These are phyloP conservation scores for Drosophila lini DNA, from an alignment of 1,140 invertebrate species.

Conservation along the genomic window DNA sequence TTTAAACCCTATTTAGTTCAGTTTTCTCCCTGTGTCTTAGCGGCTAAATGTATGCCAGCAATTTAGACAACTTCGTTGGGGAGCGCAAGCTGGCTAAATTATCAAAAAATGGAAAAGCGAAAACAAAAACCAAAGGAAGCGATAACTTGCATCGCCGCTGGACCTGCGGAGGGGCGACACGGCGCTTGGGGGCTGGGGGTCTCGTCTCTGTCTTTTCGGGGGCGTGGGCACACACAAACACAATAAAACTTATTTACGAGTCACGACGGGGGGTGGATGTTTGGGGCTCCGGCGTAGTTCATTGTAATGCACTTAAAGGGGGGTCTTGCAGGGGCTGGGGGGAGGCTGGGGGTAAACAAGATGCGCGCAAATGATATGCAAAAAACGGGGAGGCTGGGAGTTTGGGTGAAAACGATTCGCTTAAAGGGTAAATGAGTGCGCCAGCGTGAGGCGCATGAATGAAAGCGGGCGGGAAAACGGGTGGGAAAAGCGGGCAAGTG, in stretches of 20 bases:
- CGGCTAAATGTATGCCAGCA: constrained; percentile 70
- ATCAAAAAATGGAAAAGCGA: constrained; percentile 60
- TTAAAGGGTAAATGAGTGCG: constrained; percentile 79
- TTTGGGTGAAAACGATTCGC: constrained; percentile 52
- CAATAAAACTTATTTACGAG: constrained; percentile 83
- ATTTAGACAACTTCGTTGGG: constrained; percentile 79
- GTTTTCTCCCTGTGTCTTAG: neutral
- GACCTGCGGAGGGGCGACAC: neutral
- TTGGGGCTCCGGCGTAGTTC: constrained; percentile 63
- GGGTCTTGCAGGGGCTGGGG: neutral
- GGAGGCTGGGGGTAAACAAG: constrained; percentile 36
- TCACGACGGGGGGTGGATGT: constrained; percentile 66
- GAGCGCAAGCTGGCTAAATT: constrained; percentile 74
- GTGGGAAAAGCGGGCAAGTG: neutral
- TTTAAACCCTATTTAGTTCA: neutral
- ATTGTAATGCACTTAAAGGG: constrained; percentile 79
- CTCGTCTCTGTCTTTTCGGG: constrained; percentile 30
- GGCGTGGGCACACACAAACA: constrained; percentile 71
- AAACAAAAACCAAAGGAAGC: constrained; percentile 70
- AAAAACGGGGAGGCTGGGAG: constrained; percentile 24
- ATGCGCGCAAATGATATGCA: constrained; percentile 81
- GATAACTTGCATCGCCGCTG: constrained; percentile 72
- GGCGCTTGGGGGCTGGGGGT: neutral
- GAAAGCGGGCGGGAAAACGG: constrained; percentile 34
- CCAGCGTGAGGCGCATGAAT: constrained; percentile 75